Percentiles rank a stretch among this genome's conserved stretches.
These are phyloP conservation scores for Etheostoma cragini DNA, from an alignment of 2,113 vertebrate species.

Conservation along the genomic window DNA sequence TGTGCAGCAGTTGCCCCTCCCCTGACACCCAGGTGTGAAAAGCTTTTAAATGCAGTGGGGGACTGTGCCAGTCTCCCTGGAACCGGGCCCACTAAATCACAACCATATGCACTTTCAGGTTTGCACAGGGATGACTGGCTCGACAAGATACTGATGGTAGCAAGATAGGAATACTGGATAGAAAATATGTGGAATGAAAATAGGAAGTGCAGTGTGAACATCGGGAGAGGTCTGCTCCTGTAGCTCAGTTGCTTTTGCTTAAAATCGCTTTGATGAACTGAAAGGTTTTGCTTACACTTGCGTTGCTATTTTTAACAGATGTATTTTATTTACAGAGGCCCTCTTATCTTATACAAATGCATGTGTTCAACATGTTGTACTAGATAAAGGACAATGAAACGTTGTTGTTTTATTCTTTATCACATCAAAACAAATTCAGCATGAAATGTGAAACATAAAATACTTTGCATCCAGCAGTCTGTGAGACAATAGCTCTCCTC, in stretches of 20 bases:
- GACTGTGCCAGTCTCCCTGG: slow-evolving; percentile 4
- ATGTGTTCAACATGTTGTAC: not conserved
- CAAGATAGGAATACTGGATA: slow-evolving; percentile 52
- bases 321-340: slow-evolving; percentile 29
- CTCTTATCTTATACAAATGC: slow-evolving; percentile 42
- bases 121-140: slow-evolving; percentile 18
- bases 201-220: slow-evolving; percentile 13
- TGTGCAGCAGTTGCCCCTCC: slow-evolving; percentile 29
- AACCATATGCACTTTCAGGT: slow-evolving; percentile 41
- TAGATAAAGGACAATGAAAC: slow-evolving; percentile 15
- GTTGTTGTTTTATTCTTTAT: slow-evolving; percentile 15
- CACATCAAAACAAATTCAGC: not conserved
- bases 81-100: slow-evolving; percentile 34
- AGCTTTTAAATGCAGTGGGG: slow-evolving; percentile 35
- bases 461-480: slow-evolving; percentile 10
- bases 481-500: slow-evolving; percentile 38
- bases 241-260: slow-evolving; percentile 43
- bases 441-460: slow-evolving; percentile 22
- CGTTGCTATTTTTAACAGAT: slow-evolving; percentile 44
- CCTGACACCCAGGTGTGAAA: slow-evolving; percentile 61
- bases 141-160: slow-evolving; percentile 25
- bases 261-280: slow-evolving; percentile 29
- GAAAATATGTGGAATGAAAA: slow-evolving; percentile 34
- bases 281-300: slow-evolving; percentile 48
- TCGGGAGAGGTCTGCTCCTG: not conserved